phyloP scores from a whole-genome alignment of 2,797 vertebrate species.

The Enteromius paludinosus region DNA sequence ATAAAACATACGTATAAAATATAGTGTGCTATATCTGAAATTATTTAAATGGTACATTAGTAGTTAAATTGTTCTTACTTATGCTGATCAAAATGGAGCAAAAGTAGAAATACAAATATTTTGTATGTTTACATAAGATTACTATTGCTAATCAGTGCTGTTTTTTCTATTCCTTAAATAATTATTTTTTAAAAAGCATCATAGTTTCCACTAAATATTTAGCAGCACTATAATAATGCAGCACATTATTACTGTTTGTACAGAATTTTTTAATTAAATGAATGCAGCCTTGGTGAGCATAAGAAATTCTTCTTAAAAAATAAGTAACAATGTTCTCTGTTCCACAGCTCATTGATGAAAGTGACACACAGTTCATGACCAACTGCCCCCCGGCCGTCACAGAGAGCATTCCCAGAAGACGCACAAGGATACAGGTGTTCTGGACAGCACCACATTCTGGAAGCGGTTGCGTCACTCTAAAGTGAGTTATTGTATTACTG shows the following conservation, averaged over 20 bases:
- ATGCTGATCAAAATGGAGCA: not conserved
- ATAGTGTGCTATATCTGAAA: not conserved
- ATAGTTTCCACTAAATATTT: not conserved
- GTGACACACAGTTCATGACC: constrained; percentile 95
- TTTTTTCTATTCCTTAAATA: not conserved
- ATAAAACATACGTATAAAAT: not conserved
- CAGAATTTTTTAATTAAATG: not conserved
- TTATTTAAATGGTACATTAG: not conserved
- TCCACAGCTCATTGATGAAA: constrained; percentile 92
- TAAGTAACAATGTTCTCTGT: constrained; percentile 23
- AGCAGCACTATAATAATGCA: not conserved
- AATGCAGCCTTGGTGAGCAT: not conserved
- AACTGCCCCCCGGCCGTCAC: constrained; percentile 94
- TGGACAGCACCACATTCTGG: constrained; percentile 90
- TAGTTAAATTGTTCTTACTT: not conserved
- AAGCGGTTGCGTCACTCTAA: constrained; percentile 91
- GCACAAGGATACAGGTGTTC: constrained; percentile 92
- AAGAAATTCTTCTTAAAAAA: not conserved
- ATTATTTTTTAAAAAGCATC: not conserved
- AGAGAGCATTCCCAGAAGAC: constrained; percentile 90
- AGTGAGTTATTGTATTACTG: constrained; percentile 79
- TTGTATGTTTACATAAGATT: not conserved
- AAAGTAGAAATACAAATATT: not conserved
- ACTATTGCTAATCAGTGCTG: not conserved
- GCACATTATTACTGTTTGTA: not conserved